Base-by-base conservation (phyloP, 1,140 invertebrate species). In the Drusus annulatus region DNA sequence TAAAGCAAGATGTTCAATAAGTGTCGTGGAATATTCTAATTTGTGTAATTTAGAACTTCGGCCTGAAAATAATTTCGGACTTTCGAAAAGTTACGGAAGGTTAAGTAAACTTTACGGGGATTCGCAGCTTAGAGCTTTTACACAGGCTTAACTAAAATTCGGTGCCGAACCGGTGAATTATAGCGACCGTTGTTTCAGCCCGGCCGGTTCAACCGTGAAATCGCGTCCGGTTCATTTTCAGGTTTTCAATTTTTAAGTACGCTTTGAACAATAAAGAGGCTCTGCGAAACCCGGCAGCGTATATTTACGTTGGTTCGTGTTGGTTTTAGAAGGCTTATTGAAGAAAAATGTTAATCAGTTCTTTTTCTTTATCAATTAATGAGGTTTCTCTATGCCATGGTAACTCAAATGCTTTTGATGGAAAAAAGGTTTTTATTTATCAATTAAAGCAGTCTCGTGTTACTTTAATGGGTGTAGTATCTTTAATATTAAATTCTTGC, bases 101-200 rank as follows among this genome's bases (percentile, higher is more conserved):
- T 76, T 68, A 52, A 68, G 65, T 23, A 81, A 81, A 81, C 28
- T 81, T 81, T 81, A 54, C 21, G 65, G 16, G 79, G 73, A 54
- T 74, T 54, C 25, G 15, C 71, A 54, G 50, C 62, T 74, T 74
- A 80, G 19, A 52, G 54, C 56, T 75, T 80, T 28, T 62, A 80
- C 69, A 75, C 19, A 63, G 78, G 78, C 58, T 52, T 19, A 21
- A 50, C 62, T 28, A 13, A n/a, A 65, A 65, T 13, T 25, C 21
- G 13, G 1, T 16, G 23, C 36, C 36, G 36, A 45, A 45, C 36
- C 36, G 36, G 36, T 45, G 36, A 65, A 23, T 21, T 28, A 65
- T 65, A 25, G 16, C 36, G 36, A 2, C 36, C 36, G 36, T 45
- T 45, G 36, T 45, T 45, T 13, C 8, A 13, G 36, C 36, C 17